phyloP scores from a whole-genome alignment of 2,888 invertebrate genomes.

The Eudemis profundana region DNA sequence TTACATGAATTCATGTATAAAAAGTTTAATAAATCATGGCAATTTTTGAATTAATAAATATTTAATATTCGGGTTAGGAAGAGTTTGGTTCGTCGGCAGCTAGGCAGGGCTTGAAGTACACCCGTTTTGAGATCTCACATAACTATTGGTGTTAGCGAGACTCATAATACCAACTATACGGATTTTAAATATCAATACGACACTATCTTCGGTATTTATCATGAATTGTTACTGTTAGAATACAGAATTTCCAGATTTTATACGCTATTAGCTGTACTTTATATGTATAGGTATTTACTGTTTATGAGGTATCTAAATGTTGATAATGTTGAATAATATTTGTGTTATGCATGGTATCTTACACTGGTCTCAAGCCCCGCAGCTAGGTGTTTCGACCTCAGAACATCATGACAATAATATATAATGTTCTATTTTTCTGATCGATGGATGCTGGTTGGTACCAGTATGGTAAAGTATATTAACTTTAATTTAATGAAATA shows the following conservation, averaged over 20 bases:
- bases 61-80: slow-evolving; percentile 28
- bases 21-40: slow-evolving; percentile 45
- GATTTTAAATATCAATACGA: too few species aligned
- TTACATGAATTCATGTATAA: slow-evolving; percentile 45
- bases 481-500: slow-evolving; percentile 41
- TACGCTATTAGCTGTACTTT: too few species aligned
- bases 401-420: slow-evolving; percentile 80
- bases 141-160: not conserved
- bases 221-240: too few species aligned
- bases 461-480: slow-evolving; percentile 42
- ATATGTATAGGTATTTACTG: too few species aligned
- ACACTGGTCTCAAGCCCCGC: slow-evolving; percentile 21
- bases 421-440: slow-evolving; percentile 74
- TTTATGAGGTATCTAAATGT: too few species aligned
- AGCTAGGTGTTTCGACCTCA: slow-evolving; percentile 55
- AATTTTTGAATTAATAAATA: slow-evolving; percentile 44
- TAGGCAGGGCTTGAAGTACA: slow-evolving; percentile 19
- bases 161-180: not conserved
- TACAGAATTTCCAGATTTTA: too few species aligned
- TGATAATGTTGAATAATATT: too few species aligned
- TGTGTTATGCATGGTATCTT: not conserved
- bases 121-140: not conserved
- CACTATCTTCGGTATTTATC: too few species aligned
- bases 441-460: slow-evolving; percentile 45
- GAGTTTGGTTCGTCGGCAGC: slow-evolving; percentile 29